Evolutionary conservation across 2,113 vertebrate species (phyloP).

Genomic region (Rhea americana): DNA sequence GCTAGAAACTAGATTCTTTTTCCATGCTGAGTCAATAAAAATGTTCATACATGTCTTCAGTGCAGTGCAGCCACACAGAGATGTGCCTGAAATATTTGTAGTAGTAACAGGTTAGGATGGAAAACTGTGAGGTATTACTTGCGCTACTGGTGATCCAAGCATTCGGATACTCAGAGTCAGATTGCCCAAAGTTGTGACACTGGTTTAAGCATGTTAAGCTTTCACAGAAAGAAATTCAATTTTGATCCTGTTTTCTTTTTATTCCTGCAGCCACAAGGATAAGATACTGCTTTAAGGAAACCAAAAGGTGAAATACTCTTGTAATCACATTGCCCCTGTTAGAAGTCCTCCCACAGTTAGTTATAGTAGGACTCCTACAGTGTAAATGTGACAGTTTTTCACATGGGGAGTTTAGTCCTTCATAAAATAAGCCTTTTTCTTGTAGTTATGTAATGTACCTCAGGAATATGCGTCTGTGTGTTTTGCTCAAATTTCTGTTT

Average conservation of each 20-base stretch:
- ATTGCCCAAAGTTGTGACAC: not conserved
- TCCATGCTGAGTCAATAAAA: constrained; percentile 52
- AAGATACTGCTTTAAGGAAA: not conserved
- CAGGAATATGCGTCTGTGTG: not conserved
- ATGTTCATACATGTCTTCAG: constrained; percentile 25
- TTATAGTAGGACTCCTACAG: constrained; percentile 7
- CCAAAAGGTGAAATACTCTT: not conserved
- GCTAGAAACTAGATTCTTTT: not conserved
- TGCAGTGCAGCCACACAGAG: not conserved
- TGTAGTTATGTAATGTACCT: not conserved
- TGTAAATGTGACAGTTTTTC: not conserved
- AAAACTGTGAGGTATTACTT: not conserved
- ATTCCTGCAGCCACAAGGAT: not conserved
- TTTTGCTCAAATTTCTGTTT: not conserved
- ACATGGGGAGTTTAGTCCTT: not conserved
- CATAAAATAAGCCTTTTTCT: not conserved
- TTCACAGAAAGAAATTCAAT: not conserved
- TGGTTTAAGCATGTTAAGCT: not conserved
- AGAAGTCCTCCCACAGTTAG: not conserved
- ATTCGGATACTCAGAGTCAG: not conserved
- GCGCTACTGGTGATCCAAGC: not conserved
- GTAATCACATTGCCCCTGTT: not conserved
- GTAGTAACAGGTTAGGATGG: not conserved
- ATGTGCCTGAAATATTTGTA: constrained; percentile 1
- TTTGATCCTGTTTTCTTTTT: not conserved